phyloP scores from a whole-genome alignment of 2,113 vertebrate genomes.

The Dromas ardeola region DNA sequence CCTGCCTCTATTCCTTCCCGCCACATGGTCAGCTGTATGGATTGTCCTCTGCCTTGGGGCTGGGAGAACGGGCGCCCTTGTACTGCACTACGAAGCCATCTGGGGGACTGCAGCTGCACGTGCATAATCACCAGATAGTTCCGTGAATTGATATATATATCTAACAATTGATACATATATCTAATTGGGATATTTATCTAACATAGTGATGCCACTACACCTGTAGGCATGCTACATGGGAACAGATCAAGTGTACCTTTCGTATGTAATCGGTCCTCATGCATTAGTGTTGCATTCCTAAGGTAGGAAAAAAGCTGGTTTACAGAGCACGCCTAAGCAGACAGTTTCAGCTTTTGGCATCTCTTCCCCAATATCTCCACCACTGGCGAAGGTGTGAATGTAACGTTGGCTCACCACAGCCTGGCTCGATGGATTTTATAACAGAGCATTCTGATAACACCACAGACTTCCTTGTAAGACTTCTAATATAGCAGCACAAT shows the following conservation, averaged over 20 bases:
- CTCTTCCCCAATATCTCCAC: background rate
- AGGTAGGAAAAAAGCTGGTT: background rate
- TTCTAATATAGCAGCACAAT: background rate
- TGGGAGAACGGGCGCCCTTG: background rate
- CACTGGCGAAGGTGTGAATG: background rate
- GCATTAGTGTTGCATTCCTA: background rate
- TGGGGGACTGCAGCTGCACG: background rate
- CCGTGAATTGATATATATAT: background rate
- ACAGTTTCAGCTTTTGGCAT: background rate
- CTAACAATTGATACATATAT: too few relatives aligned
- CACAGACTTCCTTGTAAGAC: background rate
- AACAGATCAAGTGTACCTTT: background rate
- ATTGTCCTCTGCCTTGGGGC: background rate
- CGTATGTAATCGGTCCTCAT: background rate
- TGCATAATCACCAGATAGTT: background rate
- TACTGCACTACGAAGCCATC: background rate
- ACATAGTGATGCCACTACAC: background rate
- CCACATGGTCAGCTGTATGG: background rate
- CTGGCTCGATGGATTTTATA: background rate
- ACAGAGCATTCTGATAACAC: background rate
- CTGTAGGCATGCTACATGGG: rapidly evolving
- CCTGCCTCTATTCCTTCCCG: background rate
- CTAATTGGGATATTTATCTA: background rate
- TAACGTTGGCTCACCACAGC: background rate
- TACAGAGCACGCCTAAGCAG: background rate